These are phyloP conservation scores for Boloria euphrosyne DNA, from an alignment of 2,888 invertebrate species.

Conservation along the genomic window DNA sequence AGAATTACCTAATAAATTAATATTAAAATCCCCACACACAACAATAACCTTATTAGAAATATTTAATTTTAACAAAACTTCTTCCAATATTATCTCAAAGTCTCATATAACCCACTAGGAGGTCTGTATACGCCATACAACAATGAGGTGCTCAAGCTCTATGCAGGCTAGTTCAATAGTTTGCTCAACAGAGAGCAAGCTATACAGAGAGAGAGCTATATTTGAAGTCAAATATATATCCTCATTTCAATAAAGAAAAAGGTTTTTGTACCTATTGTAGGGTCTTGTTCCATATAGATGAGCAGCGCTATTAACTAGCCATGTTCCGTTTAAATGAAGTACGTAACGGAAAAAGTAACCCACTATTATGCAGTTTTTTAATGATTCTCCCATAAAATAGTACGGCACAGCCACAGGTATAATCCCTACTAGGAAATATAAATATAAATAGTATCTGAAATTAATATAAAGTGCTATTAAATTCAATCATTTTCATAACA, in stretches of 20 bases:
- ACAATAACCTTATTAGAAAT: no score
- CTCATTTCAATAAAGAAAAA: constrained; percentile 3
- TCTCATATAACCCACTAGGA: no score
- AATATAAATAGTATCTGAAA: constrained; percentile 85
- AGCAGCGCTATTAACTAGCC: constrained; percentile 91
- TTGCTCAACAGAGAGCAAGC: no score
- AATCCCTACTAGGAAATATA: constrained; percentile 83
- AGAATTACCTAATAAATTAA: no score
- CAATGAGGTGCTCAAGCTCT: no score
- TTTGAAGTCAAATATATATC: background rate
- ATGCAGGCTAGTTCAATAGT: no score
- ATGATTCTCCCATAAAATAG: constrained; percentile 86
- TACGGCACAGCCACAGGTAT: constrained; percentile 86
- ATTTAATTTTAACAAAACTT: no score
- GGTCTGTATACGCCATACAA: no score
- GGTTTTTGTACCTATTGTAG: constrained; percentile 85
- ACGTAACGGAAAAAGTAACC: constrained; percentile 84
- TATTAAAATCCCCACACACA: no score
- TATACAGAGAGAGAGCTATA: no score
- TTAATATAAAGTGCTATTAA: background rate
- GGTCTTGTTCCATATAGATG: constrained; percentile 90
- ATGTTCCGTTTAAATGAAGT: constrained; percentile 87
- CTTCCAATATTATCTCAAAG: no score
- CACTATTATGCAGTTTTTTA: constrained; percentile 82
- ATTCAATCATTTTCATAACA: background rate